These are phyloP conservation scores for Gymnosoma rotundatum DNA, from an alignment of 2,888 invertebrate genomes.

Conservation along the genomic window DNA sequence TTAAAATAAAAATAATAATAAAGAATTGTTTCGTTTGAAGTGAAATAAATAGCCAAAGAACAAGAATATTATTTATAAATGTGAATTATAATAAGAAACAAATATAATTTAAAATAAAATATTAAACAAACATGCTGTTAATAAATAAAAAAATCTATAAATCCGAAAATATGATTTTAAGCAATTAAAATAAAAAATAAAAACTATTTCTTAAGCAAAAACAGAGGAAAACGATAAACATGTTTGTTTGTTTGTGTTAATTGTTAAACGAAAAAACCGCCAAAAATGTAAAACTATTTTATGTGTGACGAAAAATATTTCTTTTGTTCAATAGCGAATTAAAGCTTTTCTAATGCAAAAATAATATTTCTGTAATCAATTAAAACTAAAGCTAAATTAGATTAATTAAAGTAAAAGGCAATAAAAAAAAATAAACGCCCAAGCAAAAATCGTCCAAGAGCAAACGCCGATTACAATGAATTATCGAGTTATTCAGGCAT, in stretches of 20 bases:
- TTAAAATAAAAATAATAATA: conserved; percentile 59
- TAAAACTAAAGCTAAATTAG: too few relatives aligned
- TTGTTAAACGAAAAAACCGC: neutral
- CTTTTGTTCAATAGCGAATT: neutral
- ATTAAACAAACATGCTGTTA: conserved; percentile 21
- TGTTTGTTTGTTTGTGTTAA: too few relatives aligned
- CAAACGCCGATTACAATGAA: too few relatives aligned
- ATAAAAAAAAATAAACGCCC: too few relatives aligned
- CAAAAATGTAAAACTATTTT: neutral
- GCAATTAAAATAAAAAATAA: neutral
- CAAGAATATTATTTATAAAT: conserved; percentile 8
- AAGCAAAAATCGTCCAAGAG: too few relatives aligned
- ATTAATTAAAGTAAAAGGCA: too few relatives aligned
- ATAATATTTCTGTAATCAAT: too few relatives aligned
- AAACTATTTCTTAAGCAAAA: too few relatives aligned
- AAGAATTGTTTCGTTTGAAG: conserved; percentile 55
- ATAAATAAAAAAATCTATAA: neutral
- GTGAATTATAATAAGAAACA: conserved; percentile 14
- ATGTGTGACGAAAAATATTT: neutral
- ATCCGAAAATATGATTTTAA: neutral
- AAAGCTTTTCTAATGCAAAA: too few relatives aligned
- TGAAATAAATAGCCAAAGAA: conserved; percentile 59
- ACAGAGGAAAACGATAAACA: too few relatives aligned
- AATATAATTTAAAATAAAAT: neutral
- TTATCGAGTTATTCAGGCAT: too few relatives aligned